Evolutionary conservation across 1,140 invertebrate species (phyloP), one percentile per base, ranked within the genome.

Genomic region (Cotesia chilonis): DNA sequence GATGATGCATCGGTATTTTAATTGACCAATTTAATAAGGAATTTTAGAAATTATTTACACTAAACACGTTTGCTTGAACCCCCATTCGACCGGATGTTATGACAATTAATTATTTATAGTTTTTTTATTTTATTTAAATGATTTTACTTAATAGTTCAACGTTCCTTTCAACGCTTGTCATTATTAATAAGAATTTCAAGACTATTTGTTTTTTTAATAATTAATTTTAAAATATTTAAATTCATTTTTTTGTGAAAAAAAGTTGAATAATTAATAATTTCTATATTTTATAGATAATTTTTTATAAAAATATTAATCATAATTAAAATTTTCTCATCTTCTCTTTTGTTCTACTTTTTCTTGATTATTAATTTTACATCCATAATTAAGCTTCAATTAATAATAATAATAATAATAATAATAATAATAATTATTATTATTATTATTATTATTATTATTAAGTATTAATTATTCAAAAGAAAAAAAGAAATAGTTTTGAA

Each of bases 41-140:
- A 65, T 71, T 65, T 20, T 14, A 71, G 17, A 12, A 71, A 71
- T 71, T 54, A 65, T 36, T 52, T 37, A 70, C 37, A 61, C 68
- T 28, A 28, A 3, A 28, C 10, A 60, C 52, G 67, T 54, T 52
- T 37, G 3, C 67, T 55, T 37, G 17, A 55, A 14, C 35, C 35
- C 52, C 35, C 10, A 17, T 6, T 57, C 1, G 7, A 61, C 37
- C 57, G 57, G 57, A 38, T 37, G 55, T 51, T 69, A 36, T 38
- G 5, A 37, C 12, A 14, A 65, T 41, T 65, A 5, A 38, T 14
- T 5, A 57, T 6, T 12, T 20, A 12, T 4, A 20, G 2, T 12
- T 17, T 12, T 12, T 57, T 57, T 57, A 17, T 57, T n/a, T 12
- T 57, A 17, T 57, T 57, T 6, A 52, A 52, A 9, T 52, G 1